Evolutionary conservation across 2,888 invertebrate genomes (phyloP).

Genomic region (Spialia ferax): DNA sequence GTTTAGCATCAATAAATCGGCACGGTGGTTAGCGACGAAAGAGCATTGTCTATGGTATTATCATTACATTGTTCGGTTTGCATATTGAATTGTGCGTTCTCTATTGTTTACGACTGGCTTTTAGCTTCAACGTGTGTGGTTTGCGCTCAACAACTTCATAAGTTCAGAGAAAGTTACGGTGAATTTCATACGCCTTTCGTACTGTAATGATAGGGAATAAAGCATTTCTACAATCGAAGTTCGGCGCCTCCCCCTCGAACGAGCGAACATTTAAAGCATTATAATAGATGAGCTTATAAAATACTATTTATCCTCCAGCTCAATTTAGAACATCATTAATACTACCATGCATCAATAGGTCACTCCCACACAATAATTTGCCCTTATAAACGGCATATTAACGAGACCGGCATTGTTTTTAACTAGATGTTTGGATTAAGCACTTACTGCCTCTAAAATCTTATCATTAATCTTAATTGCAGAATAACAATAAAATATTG

Average conservation of each 20-base stretch:
- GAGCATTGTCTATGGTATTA: slow-evolving; percentile 79
- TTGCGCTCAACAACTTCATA: slow-evolving; percentile 45
- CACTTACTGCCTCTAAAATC: slow-evolving; percentile 81
- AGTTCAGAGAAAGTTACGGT: slow-evolving; percentile 41
- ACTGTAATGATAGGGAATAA: slow-evolving; percentile 35
- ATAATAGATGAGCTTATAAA: slow-evolving; percentile 28
- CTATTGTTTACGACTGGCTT: slow-evolving; percentile 75
- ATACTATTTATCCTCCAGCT: slow-evolving; percentile 26
- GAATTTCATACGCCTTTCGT: slow-evolving; percentile 34
- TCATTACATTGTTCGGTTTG: slow-evolving; percentile 83
- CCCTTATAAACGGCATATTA: slow-evolving; percentile 71
- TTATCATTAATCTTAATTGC: slow-evolving; percentile 87
- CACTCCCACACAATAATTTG: slow-evolving; percentile 73
- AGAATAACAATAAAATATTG: slow-evolving; percentile 85
- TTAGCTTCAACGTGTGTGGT: slow-evolving; percentile 76
- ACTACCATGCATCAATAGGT: slow-evolving; percentile 45
- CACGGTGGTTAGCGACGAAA: slow-evolving; percentile 84
- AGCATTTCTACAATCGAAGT: slow-evolving; percentile 33
- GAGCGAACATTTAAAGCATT: slow-evolving; percentile 17
- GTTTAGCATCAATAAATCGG: slow-evolving; percentile 80
- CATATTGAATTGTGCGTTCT: slow-evolving; percentile 83
- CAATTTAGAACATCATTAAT: slow-evolving; percentile 38
- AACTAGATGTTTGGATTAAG: slow-evolving; percentile 84
- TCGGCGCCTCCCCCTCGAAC: slow-evolving; percentile 27
- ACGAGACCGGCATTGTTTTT: slow-evolving; percentile 67